A percentile compares a stretch with the other conserved stretches of the same genome.
Conservation (phyloP, 2,797 vertebrate species). For the Vireo griseus region DNA sequence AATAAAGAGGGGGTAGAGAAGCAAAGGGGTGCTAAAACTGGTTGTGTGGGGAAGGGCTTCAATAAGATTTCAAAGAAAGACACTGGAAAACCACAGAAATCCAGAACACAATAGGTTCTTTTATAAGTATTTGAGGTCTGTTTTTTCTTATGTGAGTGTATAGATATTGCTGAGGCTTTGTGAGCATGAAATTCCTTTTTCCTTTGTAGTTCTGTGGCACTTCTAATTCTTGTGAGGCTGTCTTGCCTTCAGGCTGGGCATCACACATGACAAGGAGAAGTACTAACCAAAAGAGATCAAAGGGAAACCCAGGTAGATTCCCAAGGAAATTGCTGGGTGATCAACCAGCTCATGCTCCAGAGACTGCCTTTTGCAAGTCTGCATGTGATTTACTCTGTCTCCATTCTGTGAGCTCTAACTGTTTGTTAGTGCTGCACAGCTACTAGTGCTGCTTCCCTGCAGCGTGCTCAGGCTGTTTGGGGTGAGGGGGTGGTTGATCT, state of each 20-base stretch:
- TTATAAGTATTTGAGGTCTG: background rate
- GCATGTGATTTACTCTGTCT: background rate
- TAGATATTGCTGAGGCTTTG: background rate
- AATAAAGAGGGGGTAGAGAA: background rate
- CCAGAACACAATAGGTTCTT: background rate
- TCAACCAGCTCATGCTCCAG: background rate
- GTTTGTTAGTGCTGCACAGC: background rate
- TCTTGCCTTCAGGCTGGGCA: background rate
- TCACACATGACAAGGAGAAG: background rate
- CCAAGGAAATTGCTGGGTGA: background rate
- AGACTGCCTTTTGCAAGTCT: background rate
- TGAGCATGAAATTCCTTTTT: background rate
- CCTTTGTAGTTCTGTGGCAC: background rate
- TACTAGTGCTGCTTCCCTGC: background rate
- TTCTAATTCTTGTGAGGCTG: background rate
- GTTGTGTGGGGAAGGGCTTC: background rate
- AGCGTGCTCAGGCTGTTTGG: background rate
- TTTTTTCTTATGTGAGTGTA: background rate
- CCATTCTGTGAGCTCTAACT: background rate
- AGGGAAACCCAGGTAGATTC: background rate
- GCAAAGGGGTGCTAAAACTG: background rate
- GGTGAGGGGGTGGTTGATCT: background rate
- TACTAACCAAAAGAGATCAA: background rate
- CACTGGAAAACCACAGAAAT: background rate
- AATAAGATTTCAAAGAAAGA: background rate